These are phyloP conservation scores for Thamnophis elegans DNA, from an alignment of 2,797 vertebrate species.

Conservation along the genomic window DNA sequence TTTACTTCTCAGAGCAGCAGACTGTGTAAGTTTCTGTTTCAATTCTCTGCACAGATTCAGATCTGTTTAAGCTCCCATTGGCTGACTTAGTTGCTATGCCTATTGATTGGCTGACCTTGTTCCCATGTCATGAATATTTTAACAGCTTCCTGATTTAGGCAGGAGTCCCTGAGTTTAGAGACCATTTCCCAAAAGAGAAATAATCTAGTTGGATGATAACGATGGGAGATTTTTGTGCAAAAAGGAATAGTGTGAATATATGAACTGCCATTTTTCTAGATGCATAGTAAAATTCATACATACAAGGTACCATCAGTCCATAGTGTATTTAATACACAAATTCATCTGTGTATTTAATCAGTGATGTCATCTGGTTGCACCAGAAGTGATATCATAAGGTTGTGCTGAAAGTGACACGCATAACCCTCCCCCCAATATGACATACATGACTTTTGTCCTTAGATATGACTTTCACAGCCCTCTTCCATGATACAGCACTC, in stretches of 20 bases:
- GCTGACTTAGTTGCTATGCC: too few relatives aligned
- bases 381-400: too few relatives aligned
- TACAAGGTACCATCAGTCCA: not conserved
- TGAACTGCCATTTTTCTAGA: not conserved
- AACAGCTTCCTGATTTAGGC: not conserved
- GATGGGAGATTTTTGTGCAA: not conserved
- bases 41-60: too few relatives aligned
- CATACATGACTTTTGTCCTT: not conserved
- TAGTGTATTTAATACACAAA: too few relatives aligned
- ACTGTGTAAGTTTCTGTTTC: too few relatives aligned
- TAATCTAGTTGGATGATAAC: not conserved
- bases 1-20: too few relatives aligned
- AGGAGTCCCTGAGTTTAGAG: not conserved
- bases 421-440: fast-evolving
- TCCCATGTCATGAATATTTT: too few relatives aligned
- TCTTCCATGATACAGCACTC: not conserved
- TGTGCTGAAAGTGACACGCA: too few relatives aligned
- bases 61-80: too few relatives aligned
- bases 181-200: not conserved
- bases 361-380: too few relatives aligned
- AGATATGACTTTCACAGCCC: not conserved
- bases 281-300: not conserved
- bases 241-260: not conserved
- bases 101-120: too few relatives aligned
- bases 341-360: too few relatives aligned